A percentile compares a stretch with the other conserved stretches of the same genome.
Conservation (phyloP, 2,888 invertebrate genomes). For the Metopia argyrocephala region DNA sequence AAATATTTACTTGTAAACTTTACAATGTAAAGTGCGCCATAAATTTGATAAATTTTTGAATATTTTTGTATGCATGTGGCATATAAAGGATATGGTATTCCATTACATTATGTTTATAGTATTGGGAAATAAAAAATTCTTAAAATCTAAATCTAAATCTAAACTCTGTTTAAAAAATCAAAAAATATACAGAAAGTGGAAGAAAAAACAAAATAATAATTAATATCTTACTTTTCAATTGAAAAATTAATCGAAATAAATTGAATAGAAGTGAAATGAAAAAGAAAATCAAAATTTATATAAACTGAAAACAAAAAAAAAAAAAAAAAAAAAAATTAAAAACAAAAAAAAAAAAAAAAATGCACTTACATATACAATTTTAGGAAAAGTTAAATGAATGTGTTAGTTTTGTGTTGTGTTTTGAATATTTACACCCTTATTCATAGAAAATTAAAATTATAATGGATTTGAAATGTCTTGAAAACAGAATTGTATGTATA, state of each 20-base stretch:
- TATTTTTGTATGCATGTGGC: no score
- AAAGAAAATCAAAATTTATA: slow-evolving; percentile 49
- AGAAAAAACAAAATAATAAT: slow-evolving; percentile 14
- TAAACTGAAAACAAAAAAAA: slow-evolving; percentile 25
- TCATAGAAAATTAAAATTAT: no score
- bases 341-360: slow-evolving; percentile 30
- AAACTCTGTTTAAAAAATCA: slow-evolving; percentile 1
- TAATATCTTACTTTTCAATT: not conserved
- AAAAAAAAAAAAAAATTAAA: slow-evolving; percentile 44
- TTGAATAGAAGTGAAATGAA: not conserved
- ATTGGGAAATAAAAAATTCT: no score
- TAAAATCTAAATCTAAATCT: not conserved
- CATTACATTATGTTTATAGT: no score
- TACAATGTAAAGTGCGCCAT: no score
- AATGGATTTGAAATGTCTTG: no score
- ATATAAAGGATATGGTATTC: no score
- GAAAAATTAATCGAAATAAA: slow-evolving; percentile 31
- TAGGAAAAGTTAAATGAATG: slow-evolving; percentile 48
- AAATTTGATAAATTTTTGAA: no score
- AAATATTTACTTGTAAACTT: no score
- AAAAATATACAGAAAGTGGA: not conserved
- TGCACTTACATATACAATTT: slow-evolving; percentile 35
- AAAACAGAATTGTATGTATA: no score
- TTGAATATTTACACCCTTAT: no score
- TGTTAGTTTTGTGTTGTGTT: slow-evolving; percentile 62